phyloP scores from a whole-genome alignment of 2,113 vertebrate species.

The Microcebus murinus region DNA sequence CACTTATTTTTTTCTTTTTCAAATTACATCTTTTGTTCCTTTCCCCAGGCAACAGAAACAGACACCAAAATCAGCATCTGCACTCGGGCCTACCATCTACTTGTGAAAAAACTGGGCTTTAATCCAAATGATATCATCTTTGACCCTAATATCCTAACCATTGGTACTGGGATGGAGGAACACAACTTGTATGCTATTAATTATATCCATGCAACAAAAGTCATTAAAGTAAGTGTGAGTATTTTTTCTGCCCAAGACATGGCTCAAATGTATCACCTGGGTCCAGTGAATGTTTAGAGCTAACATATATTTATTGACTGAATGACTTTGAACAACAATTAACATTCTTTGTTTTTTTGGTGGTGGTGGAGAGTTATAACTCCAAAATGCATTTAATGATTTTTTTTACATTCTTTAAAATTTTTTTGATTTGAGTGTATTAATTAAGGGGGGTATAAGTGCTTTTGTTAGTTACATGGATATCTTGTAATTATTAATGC shows the following conservation, averaged over 20 bases:
- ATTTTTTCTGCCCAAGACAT: not conserved
- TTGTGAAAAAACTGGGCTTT: slow-evolving; percentile 90
- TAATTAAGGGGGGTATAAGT: too few relatives aligned
- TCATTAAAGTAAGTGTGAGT: slow-evolving; percentile 91
- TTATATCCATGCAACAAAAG: slow-evolving; percentile 93
- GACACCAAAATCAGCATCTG: slow-evolving; percentile 93
- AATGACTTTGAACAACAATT: too few relatives aligned
- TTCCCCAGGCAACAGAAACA: slow-evolving; percentile 92
- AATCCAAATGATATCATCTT: slow-evolving; percentile 98
- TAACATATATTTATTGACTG: not conserved
- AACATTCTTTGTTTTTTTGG: too few relatives aligned
- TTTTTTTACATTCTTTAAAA: too few relatives aligned
- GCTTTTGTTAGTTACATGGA: too few relatives aligned
- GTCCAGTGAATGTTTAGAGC: not conserved
- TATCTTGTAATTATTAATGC: too few relatives aligned
- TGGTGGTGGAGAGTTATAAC: too few relatives aligned
- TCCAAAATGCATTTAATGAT: too few relatives aligned
- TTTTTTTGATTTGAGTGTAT: too few relatives aligned
- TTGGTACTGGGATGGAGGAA: slow-evolving; percentile 98
- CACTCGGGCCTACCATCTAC: slow-evolving; percentile 92
- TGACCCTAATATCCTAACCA: slow-evolving; percentile 98
- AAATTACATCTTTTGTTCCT: not conserved
- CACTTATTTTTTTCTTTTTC: slow-evolving; percentile 28
- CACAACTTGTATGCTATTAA: slow-evolving; percentile 94
- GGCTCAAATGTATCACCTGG: not conserved